Evolutionary conservation across 2,888 invertebrate species (phyloP), one percentile per base, ranked within the genome.

Genomic region (Parnassius smintheus): DNA sequence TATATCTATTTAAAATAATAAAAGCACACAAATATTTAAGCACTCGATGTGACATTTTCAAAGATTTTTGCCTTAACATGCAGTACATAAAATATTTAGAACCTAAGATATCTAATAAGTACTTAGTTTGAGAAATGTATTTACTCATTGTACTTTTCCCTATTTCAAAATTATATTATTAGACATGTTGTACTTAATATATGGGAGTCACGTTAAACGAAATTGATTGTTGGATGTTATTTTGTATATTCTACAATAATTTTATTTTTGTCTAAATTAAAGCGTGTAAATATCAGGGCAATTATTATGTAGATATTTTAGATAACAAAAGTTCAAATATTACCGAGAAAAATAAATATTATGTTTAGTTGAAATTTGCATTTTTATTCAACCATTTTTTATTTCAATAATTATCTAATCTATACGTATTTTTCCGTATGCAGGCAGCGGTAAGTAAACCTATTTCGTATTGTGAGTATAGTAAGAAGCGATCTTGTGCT

Each of bases 311-410:
- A 91, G 89, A 89, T 91, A 89, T 84, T 82, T 83, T 88, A 89
- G 86, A 85, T 85, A 84, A 88, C 82, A 81, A 88, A 83, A 89
- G 89, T 90, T 91, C 90, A 90, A 91, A 90, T 88, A 89, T 88
- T 88, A 88, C 86, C 77, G 85, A 83, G 76, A 88, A 82, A 83
- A 87, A 87, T 88, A 91, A 90, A 90, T 83, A 83, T 87, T 86
- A 90, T 87, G 88, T 86, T 90, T 91, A 91, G 90, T 90, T 90
- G 86, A 86, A 71, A 65, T 66, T 49, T 62, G 66, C 61, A 70
- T 58, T 35, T 53, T 76, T 75, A 75, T 77, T 48, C 0, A 35
- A 7, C 4, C 35, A 35, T 4, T 4, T 25, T 35, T 7, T 18
- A 18, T 18, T 18, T 18, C 18, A 18, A 35, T 35, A 7, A 35